Conservation (phyloP, 2,113 vertebrate species). For the Morone saxatilis region DNA sequence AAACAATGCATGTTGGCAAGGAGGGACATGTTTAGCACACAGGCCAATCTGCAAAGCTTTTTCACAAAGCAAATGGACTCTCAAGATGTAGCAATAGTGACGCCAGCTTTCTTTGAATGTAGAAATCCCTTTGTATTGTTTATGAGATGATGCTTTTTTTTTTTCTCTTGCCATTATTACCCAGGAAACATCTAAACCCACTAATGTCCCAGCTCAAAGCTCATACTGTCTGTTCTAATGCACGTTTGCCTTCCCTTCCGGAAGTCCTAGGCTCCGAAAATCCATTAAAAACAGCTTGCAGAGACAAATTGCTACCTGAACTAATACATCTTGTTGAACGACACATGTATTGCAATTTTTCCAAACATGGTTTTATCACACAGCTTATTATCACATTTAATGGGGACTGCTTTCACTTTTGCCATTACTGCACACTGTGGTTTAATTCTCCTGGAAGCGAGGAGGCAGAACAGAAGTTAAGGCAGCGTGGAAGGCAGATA, state of each 20-base stretch:
- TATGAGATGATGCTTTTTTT: conserved; percentile 51
- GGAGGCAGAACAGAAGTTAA: conserved; percentile 59
- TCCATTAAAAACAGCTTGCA: conserved; percentile 60
- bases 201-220: conserved; percentile 50
- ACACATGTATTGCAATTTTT: conserved; percentile 51
- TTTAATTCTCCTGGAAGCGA: conserved; percentile 61
- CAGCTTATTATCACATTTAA: conserved; percentile 71
- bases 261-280: conserved; percentile 48
- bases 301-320: conserved; percentile 63
- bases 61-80: neutral
- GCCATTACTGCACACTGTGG: conserved; percentile 50
- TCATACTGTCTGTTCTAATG: conserved; percentile 45
- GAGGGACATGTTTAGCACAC: neutral
- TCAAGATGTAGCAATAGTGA: neutral
- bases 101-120: neutral
- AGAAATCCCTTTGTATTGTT: conserved; percentile 55
- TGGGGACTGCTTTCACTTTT: conserved; percentile 64
- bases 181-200: conserved; percentile 59
- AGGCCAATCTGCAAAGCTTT: neutral
- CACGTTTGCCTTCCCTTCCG: conserved; percentile 31
- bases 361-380: conserved; percentile 49
- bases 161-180: conserved; percentile 39
- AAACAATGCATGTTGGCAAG: neutral
- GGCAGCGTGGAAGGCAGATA: conserved; percentile 54
- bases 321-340: conserved; percentile 56